A percentile compares a stretch with the other conserved stretches of the same genome.
Evolutionary conservation across 2,797 vertebrate genomes (phyloP).

Genomic region (Rhodeus uyekii): DNA sequence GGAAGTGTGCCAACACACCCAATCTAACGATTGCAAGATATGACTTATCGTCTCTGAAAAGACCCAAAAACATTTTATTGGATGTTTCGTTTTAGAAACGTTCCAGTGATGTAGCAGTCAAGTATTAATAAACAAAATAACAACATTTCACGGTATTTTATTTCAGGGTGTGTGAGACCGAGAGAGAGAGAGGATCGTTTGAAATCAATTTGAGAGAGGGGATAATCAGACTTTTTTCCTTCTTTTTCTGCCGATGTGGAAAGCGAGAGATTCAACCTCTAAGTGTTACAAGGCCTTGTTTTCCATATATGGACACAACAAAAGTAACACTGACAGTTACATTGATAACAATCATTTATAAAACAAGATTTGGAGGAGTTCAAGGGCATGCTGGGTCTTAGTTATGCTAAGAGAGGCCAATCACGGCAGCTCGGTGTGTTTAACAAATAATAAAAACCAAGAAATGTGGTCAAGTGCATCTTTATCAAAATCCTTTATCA

Average conservation of each 20-base stretch:
- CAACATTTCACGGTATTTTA: too few relatives aligned
- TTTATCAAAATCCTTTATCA: background rate
- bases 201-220: background rate
- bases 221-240: background rate
- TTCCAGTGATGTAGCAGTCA: too few relatives aligned
- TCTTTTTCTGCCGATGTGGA: conserved; percentile 25
- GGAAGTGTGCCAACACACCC: too few relatives aligned
- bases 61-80: too few relatives aligned
- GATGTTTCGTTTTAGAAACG: too few relatives aligned
- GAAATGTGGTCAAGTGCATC: background rate
- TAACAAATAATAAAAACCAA: background rate
- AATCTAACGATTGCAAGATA: too few relatives aligned
- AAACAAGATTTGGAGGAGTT: conserved; percentile 30
- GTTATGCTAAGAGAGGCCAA: background rate
- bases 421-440: conserved; percentile 24
- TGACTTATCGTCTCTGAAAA: too few relatives aligned
- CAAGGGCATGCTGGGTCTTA: conserved; percentile 6
- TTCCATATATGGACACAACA: conserved; percentile 44
- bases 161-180: too few relatives aligned
- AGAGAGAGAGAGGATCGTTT: too few relatives aligned
- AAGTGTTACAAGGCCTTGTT: conserved; percentile 17
- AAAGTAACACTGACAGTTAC: conserved; percentile 1
- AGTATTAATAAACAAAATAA: too few relatives aligned
- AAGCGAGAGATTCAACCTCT: background rate
- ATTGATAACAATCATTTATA: conserved; percentile 30